Percentiles rank a stretch among this genome's conserved stretches.
phyloP scores from a whole-genome alignment of 2,888 invertebrate genomes.

The Nomada fabriciana region DNA sequence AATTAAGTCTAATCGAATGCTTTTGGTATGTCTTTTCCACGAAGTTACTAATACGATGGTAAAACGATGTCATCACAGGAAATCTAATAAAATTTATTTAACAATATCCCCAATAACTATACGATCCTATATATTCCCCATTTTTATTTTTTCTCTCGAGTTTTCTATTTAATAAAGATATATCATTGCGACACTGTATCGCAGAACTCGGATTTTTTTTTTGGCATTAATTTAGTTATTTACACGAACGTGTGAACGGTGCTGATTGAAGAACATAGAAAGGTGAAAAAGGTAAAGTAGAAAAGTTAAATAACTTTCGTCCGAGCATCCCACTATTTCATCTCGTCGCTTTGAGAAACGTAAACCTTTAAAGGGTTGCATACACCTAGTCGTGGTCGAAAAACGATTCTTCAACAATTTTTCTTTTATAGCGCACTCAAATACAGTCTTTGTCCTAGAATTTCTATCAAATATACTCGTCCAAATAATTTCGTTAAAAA shows the following conservation, averaged over 20 bases:
- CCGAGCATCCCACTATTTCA: background rate
- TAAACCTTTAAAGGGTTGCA: too few relatives aligned
- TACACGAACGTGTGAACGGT: slow-evolving; percentile 14
- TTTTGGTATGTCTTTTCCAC: slow-evolving; percentile 43
- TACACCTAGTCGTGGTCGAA: too few relatives aligned
- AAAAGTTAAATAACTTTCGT: background rate
- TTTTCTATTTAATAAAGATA: background rate
- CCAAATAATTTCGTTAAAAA: too few relatives aligned
- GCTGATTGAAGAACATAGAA: background rate
- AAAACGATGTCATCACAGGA: slow-evolving; percentile 37
- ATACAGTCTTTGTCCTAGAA: too few relatives aligned
- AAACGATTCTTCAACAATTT: too few relatives aligned
- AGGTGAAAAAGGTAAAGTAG: background rate
- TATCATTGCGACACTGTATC: background rate
- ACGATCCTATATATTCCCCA: background rate
- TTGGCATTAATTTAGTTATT: slow-evolving; percentile 2
- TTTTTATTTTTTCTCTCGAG: background rate
- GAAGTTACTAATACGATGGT: slow-evolving; percentile 27
- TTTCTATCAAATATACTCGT: too few relatives aligned
- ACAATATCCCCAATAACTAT: slow-evolving; percentile 8
- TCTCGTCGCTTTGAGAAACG: background rate
- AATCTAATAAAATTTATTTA: slow-evolving; percentile 20
- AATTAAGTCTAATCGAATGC: slow-evolving; percentile 29
- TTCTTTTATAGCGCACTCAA: too few relatives aligned
- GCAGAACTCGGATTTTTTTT: too few relatives aligned